Percentiles rank a stretch among this genome's conserved stretches.
Conservation (phyloP, 2,797 vertebrate genomes). For the Eospalax fontanierii region DNA sequence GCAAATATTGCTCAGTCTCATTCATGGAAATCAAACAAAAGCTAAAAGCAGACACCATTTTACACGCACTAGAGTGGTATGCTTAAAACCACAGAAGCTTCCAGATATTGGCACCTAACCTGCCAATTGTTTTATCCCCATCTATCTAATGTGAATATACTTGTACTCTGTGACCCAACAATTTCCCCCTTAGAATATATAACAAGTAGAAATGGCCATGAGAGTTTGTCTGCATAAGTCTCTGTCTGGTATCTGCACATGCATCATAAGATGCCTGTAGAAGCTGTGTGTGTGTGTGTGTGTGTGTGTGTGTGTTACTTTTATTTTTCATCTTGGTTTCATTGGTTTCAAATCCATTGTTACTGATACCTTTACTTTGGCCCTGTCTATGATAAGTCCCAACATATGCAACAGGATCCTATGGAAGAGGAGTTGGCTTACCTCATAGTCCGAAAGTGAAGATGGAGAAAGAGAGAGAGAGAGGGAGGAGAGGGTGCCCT, state of each 20-base stretch:
- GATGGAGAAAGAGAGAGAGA: neutral
- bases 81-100: neutral
- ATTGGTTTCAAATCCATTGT: neutral
- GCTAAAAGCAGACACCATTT: conserved; percentile 12
- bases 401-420: neutral
- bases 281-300: too few relatives aligned
- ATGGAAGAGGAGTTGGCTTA: neutral
- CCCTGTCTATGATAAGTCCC: neutral
- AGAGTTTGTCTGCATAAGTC: too few relatives aligned
- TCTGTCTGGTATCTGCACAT: too few relatives aligned
- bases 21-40: neutral
- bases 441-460: too few relatives aligned
- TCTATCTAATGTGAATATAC: neutral
- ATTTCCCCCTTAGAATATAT: neutral
- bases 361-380: neutral
- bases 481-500: neutral
- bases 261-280: too few relatives aligned
- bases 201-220: neutral
- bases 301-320: neutral
- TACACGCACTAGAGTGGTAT: neutral
- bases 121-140: neutral
- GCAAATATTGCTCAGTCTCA: neutral
- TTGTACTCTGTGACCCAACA: neutral
- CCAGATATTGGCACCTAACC: too few relatives aligned
- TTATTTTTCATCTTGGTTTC: neutral